Evolutionary conservation across 2,888 invertebrate species (phyloP).

Genomic region (Yponomeuta sedellus): DNA sequence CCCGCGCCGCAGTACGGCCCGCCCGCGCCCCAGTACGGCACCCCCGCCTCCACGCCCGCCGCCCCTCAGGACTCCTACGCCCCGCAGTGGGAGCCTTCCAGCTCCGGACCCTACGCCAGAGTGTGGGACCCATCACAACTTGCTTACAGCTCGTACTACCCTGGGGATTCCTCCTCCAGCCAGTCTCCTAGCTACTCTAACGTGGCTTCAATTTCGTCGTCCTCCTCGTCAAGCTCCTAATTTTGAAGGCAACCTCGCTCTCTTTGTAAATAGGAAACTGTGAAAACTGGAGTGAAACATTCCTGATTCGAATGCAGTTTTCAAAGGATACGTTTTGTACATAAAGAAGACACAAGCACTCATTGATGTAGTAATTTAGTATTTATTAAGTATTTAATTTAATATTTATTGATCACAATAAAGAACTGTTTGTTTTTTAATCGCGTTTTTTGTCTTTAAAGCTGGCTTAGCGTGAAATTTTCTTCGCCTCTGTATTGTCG

Average conservation of each 20-base stretch:
- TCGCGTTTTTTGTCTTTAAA: not conserved
- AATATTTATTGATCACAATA: conserved; percentile 69
- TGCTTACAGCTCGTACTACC: conserved; percentile 84
- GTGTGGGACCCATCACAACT: conserved; percentile 84
- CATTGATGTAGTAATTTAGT: conserved; percentile 49
- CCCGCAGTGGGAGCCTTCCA: conserved; percentile 82
- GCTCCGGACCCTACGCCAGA: conserved; percentile 86
- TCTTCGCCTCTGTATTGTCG: no score
- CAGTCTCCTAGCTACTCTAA: conserved; percentile 69
- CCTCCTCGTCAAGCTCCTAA: conserved; percentile 46
- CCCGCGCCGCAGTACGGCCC: conserved; percentile 82
- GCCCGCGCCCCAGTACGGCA: conserved; percentile 77
- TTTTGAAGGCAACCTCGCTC: conserved; percentile 28
- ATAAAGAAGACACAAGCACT: not conserved
- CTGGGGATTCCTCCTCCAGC: conserved; percentile 78
- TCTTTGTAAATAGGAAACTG: not conserved
- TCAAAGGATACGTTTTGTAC: not conserved
- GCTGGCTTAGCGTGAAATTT: no score
- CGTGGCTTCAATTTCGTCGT: conserved; percentile 59
- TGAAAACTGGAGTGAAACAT: not conserved
- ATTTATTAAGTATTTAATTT: conserved; percentile 45
- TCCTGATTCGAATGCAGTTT: not conserved
- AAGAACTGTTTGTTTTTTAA: conserved; percentile 40
- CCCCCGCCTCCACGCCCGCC: conserved; percentile 69
- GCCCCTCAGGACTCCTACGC: conserved; percentile 84